phyloP scores from a whole-genome alignment of 2,113 vertebrate species.

The Forbesichthys papilliferus region DNA sequence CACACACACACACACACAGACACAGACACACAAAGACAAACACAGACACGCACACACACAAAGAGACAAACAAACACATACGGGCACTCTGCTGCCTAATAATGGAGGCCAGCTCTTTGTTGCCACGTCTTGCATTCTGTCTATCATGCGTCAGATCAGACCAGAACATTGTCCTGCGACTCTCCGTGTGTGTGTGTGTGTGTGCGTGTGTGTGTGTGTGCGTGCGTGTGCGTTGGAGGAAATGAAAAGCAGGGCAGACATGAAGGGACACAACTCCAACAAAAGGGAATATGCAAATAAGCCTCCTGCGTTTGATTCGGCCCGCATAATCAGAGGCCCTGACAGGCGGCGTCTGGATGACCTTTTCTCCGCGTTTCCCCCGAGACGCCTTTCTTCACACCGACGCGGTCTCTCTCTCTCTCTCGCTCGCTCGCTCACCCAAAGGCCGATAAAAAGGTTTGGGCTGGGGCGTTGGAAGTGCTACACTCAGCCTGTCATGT shows the following conservation, averaged over 20 bases:
- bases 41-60: neutral
- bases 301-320: constrained; percentile 22
- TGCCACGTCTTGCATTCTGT: constrained; percentile 1
- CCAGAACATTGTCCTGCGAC: neutral
- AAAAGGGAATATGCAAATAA: constrained; percentile 39
- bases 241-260: constrained; percentile 31
- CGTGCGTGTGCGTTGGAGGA: constrained; percentile 21
- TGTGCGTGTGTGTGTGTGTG: constrained; percentile 7
- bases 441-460: no score
- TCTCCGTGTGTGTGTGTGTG: constrained; percentile 1
- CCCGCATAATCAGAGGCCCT: constrained; percentile 21
- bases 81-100: constrained; percentile 6
- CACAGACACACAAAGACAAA: no score
- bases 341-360: constrained; percentile 24
- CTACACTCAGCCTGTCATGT: neutral
- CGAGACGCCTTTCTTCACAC: constrained; percentile 26
- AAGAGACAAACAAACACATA: neutral
- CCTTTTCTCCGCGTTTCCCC: constrained; percentile 33
- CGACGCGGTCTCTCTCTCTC: constrained; percentile 4
- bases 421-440: no score
- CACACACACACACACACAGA: no score
- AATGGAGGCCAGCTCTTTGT: neutral
- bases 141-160: constrained; percentile 19
- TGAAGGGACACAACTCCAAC: constrained; percentile 9
- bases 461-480: neutral